These are phyloP conservation scores for Pelochelys cantorii DNA, from an alignment of 2,797 vertebrate species.

Conservation along the genomic window DNA sequence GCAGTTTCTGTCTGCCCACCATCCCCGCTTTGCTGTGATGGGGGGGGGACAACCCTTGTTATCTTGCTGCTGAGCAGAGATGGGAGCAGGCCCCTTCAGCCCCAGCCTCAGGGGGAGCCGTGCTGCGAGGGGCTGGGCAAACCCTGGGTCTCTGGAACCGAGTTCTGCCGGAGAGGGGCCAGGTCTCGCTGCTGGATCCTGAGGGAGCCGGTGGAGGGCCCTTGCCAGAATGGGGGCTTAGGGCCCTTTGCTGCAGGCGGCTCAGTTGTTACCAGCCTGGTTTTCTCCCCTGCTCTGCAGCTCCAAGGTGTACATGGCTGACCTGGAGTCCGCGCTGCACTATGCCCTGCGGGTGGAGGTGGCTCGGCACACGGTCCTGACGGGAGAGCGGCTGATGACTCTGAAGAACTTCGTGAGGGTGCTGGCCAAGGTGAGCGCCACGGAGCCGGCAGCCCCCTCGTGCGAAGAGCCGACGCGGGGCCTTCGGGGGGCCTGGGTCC, in stretches of 20 bases:
- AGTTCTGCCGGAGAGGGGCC: accelerated
- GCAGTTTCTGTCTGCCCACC: not conserved
- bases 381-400: slow-evolving; percentile 79
- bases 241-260: not conserved
- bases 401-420: slow-evolving; percentile 85
- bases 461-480: not conserved
- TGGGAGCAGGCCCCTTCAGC: not conserved
- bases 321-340: slow-evolving; percentile 91
- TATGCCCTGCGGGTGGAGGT: slow-evolving; percentile 91
- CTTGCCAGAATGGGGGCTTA: not conserved
- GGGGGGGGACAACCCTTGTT: not conserved
- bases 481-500: not conserved
- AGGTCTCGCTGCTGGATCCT: accelerated
- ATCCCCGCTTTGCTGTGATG: not conserved
- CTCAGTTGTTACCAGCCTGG: no score
- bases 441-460: not conserved
- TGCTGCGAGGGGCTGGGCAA: not conserved
- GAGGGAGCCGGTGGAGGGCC: accelerated
- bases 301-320: slow-evolving; percentile 92
- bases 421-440: slow-evolving; percentile 87
- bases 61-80: not conserved
- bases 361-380: slow-evolving; percentile 77
- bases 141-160: not conserved
- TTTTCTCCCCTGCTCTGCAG: slow-evolving; percentile 69
- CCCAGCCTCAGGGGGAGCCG: not conserved